Evolutionary conservation across 2,888 invertebrate genomes (phyloP), one percentile per base, ranked within the genome.

Genomic region (Drosophila mettleri): DNA sequence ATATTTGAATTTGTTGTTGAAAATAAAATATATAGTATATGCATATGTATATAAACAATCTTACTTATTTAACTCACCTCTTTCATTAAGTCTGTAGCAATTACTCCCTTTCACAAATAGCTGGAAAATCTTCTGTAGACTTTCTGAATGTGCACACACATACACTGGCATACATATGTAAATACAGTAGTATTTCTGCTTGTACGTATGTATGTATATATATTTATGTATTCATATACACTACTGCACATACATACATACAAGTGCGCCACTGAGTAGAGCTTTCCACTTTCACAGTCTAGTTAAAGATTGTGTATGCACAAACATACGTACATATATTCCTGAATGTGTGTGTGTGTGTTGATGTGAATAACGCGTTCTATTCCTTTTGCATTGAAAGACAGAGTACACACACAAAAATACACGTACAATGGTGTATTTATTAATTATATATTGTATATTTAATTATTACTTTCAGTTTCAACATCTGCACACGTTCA

Each of bases 61-160:
- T 36, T 0, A 18, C 3, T 53, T 45, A 48, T 67, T 49, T 3
- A 39, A 57, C 80, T 82, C 53, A 85, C 84, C 84, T 84, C 84
- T 84, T 84, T 84, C 84, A 84, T 84, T 84, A 84, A 78, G 66
- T 74, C 83, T 66, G 72, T 80, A 74, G 70, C 70, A 86, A 80
- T 83, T 80, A 82, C 66, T 78, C 75, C 84, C 72, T 82, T 80
- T 79, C 80, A 79, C 80, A 76, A 82, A 69, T 73, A 69, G 45
- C 20, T 69, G 51, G 68, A 68, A 70, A 76, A 80, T 76, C 61
- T 65, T 76, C 46, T 65, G 74, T 57, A 59, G 58, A 74, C 77
- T 74, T 76, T 74, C 74, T 61, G 71, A 65, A 76, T 74, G 41
- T 63, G 54, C 63, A 54, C 33, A 54, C 33, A 52, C 16, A 51